These are phyloP conservation scores for Sitobion miscanthi DNA, from an alignment of 1,140 invertebrate genomes.

Conservation along the genomic window DNA sequence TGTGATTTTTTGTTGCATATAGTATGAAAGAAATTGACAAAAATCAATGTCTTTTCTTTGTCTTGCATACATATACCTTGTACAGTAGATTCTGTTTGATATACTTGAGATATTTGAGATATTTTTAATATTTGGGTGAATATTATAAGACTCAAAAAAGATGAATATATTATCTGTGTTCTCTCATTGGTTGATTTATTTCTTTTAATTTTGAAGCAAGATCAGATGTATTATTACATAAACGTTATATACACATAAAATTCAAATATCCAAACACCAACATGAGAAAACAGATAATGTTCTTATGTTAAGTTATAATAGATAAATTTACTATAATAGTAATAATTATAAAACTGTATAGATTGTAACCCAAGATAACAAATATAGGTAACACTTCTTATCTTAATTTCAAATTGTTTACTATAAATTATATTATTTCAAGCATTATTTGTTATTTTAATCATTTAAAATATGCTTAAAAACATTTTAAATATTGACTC, in stretches of 20 bases:
- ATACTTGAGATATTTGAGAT: not conserved
- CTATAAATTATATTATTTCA: not conserved
- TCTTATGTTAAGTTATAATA: not conserved
- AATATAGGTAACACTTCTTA: not conserved
- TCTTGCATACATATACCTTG: not conserved
- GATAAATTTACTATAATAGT: not conserved
- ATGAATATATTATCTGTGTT: not conserved
- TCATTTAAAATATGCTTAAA: conserved; percentile 12
- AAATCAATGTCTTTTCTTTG: not conserved
- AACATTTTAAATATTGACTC: not conserved
- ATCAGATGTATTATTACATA: not conserved
- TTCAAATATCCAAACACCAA: not conserved
- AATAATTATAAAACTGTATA: not conserved
- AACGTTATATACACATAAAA: not conserved
- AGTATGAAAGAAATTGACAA: not conserved
- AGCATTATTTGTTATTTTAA: not conserved
- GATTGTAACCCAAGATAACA: not conserved
- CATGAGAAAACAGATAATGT: not conserved
- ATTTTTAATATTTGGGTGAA: not conserved
- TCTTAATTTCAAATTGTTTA: not conserved
- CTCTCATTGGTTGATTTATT: not conserved
- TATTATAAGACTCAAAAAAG: not conserved
- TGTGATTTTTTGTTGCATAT: not conserved
- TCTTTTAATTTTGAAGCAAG: not conserved
- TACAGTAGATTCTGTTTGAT: not conserved